phyloP scores from a whole-genome alignment of 2,888 invertebrate genomes.

The Noctua janthina region DNA sequence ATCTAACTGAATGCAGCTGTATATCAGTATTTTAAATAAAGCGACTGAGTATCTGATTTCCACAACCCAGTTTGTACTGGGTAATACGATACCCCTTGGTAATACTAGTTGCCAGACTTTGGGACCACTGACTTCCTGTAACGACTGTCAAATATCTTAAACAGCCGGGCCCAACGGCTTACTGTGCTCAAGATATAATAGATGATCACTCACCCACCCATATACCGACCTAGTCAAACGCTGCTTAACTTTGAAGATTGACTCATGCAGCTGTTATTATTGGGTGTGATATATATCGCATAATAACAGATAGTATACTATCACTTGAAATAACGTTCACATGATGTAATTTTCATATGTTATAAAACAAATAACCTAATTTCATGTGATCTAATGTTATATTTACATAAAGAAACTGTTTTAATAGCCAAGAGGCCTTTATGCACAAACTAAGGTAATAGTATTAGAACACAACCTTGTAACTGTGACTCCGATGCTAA shows the following conservation, averaged over 20 bases:
- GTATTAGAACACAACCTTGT: background rate
- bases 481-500: conserved; percentile 18
- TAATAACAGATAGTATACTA: too few relatives aligned
- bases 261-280: too few relatives aligned
- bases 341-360: too few relatives aligned
- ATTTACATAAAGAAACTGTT: background rate
- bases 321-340: too few relatives aligned
- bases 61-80: background rate
- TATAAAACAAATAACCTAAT: too few relatives aligned
- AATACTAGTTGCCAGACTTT: background rate
- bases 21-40: background rate
- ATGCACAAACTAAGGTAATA: background rate
- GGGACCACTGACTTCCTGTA: background rate
- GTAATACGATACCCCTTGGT: background rate
- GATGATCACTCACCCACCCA: too few relatives aligned
- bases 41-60: background rate
- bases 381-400: too few relatives aligned
- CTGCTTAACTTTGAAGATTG: too few relatives aligned
- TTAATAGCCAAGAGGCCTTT: background rate
- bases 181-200: too few relatives aligned
- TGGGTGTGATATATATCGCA: too few relatives aligned
- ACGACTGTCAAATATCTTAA: too few relatives aligned
- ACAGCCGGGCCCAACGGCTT: background rate
- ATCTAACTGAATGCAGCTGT: background rate
- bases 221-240: background rate